Conservation (phyloP, 2,113 vertebrate species). For the Paracanthobrama guichenoti region DNA sequence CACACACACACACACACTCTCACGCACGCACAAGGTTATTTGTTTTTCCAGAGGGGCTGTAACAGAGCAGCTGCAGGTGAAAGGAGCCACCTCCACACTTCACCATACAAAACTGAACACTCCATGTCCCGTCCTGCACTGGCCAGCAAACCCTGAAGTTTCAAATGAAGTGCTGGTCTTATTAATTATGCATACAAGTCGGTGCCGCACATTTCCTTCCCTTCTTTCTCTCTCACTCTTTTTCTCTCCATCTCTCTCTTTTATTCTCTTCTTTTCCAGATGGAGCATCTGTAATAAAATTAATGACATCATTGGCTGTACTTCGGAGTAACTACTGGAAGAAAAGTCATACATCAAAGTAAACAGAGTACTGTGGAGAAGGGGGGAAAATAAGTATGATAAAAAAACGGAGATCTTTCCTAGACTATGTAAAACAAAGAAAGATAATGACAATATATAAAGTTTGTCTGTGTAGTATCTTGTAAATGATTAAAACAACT, state of each 20-base stretch:
- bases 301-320: constrained; percentile 81
- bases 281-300: constrained; percentile 81
- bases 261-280: constrained; percentile 67
- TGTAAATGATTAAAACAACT: no score
- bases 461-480: no score
- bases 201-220: constrained; percentile 77
- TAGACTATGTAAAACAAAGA: constrained; percentile 3
- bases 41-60: constrained; percentile 74
- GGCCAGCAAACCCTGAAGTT: constrained; percentile 78
- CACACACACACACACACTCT: constrained; percentile 42
- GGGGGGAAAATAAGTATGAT: constrained; percentile 26
- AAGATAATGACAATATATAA: no score
- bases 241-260: constrained; percentile 49
- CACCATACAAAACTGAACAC: constrained; percentile 41
- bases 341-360: constrained; percentile 77
- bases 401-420: not conserved
- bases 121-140: constrained; percentile 62
- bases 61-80: constrained; percentile 58
- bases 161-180: constrained; percentile 79
- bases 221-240: constrained; percentile 57
- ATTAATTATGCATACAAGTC: constrained; percentile 84
- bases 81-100: constrained; percentile 48
- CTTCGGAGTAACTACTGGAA: constrained; percentile 78
- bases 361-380: constrained; percentile 48
- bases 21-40: constrained; percentile 70